Conservation (phyloP, 2,888 invertebrate species). For the Patella pellucida region DNA sequence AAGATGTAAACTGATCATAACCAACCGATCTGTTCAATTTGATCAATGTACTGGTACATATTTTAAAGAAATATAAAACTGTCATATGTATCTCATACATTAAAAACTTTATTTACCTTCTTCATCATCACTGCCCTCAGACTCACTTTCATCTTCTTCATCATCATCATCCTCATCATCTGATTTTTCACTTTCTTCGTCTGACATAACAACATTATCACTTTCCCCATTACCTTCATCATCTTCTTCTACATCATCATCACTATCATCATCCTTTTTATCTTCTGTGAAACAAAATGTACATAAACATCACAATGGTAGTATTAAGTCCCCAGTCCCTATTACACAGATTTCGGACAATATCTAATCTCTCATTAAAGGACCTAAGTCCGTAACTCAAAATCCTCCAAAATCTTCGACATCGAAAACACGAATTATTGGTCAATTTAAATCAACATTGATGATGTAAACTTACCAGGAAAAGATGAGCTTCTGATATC, state of each 20-base stretch:
- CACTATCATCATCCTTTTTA: constrained; percentile 11
- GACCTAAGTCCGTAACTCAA: no score
- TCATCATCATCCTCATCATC: constrained; percentile 36
- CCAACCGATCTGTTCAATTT: constrained; percentile 27
- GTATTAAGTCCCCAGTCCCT: no score
- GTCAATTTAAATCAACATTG: no score
- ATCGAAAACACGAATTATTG: no score
- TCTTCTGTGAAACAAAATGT: constrained; percentile 4
- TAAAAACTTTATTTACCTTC: neutral
- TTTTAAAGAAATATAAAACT: constrained; percentile 12
- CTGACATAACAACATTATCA: constrained; percentile 32
- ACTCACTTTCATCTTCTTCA: constrained; percentile 28
- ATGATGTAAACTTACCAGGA: no score
- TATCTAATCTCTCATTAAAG: no score
- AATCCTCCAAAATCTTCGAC: no score
- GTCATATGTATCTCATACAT: constrained; percentile 12
- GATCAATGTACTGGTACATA: constrained; percentile 34
- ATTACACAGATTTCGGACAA: no score
- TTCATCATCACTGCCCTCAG: neutral
- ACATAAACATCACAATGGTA: no score
- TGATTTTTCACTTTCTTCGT: constrained; percentile 31
- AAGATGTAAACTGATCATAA: no score
- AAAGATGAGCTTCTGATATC: no score
- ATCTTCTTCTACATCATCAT: constrained; percentile 19
- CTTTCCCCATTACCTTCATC: constrained; percentile 13